Conservation (phyloP, 2,888 invertebrate species). For the Drosophila macrospina region DNA sequence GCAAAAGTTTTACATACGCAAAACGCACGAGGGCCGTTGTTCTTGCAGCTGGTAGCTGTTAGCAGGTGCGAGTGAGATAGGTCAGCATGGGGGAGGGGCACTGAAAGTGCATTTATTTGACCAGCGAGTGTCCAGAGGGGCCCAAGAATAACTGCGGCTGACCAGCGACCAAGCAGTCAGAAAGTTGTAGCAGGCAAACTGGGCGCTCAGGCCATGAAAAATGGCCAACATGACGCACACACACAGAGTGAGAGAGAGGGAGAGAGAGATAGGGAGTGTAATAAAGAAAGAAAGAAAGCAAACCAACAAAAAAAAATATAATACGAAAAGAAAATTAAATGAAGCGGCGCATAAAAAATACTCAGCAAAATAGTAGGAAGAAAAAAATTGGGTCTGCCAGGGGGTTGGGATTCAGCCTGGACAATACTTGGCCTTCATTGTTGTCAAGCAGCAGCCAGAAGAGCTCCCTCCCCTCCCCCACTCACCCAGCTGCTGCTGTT, state of each 20-base stretch:
- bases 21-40: slow-evolving; percentile 34
- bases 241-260: slow-evolving; percentile 4
- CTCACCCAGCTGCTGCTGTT: slow-evolving; percentile 1
- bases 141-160: slow-evolving; percentile 82
- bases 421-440: slow-evolving; percentile 80
- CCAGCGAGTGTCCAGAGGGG: slow-evolving; percentile 51
- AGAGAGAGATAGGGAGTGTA: slow-evolving; percentile 1
- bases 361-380: slow-evolving; percentile 61
- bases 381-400: slow-evolving; percentile 54
- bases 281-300: slow-evolving; percentile 1
- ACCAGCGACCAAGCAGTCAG: slow-evolving; percentile 85
- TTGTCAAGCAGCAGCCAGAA: slow-evolving; percentile 69
- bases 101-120: slow-evolving; percentile 72
- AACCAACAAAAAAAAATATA: slow-evolving; percentile 23
- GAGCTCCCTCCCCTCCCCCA: background rate
- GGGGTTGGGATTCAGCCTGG: slow-evolving; percentile 57
- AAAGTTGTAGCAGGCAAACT: slow-evolving; percentile 82
- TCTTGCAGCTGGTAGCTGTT: slow-evolving; percentile 1
- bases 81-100: background rate
- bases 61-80: background rate
- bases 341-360: slow-evolving; percentile 68
- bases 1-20: slow-evolving; percentile 62
- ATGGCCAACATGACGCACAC: slow-evolving; percentile 27
- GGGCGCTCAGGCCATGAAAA: slow-evolving; percentile 64
- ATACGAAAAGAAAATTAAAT: slow-evolving; percentile 67